A percentile compares a stretch with the other conserved stretches of the same genome.
Evolutionary conservation across 2,888 invertebrate species (phyloP).

Genomic region (Pecten maximus): DNA sequence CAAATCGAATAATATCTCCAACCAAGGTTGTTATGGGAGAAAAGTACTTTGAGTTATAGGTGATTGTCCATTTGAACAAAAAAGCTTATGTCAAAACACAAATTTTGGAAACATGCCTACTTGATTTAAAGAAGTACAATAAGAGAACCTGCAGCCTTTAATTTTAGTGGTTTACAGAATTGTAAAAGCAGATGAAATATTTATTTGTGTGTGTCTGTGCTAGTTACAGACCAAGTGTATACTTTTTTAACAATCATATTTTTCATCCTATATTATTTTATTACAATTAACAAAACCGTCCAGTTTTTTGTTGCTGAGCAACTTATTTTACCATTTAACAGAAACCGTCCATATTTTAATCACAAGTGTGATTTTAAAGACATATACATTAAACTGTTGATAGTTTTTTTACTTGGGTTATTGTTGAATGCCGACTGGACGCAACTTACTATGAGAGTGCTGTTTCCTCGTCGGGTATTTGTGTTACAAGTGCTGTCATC

Average conservation of each 20-base stretch:
- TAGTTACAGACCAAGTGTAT: not conserved
- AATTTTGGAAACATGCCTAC: not conserved
- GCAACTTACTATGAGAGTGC: not conserved
- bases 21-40: too few species aligned
- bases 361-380: slow-evolving; percentile 13
- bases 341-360: slow-evolving; percentile 3
- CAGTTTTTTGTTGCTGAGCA: not conserved
- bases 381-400: slow-evolving; percentile 28
- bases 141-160: too few species aligned
- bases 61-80: too few species aligned
- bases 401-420: not conserved
- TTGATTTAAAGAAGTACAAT: not conserved
- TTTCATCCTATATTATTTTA: slow-evolving; percentile 1
- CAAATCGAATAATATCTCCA: too few species aligned
- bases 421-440: not conserved
- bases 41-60: too few species aligned
- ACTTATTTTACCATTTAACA: not conserved
- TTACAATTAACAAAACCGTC: slow-evolving; percentile 30
- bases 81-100: not conserved
- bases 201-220: slow-evolving; percentile 6
- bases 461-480: not conserved
- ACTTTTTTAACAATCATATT: slow-evolving; percentile 5
- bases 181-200: not conserved
- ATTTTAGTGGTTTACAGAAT: not conserved
- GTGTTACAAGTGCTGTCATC: slow-evolving; percentile 31